Evolutionary conservation across 2,888 invertebrate species (phyloP), one percentile per base, ranked within the genome.

Genomic region (Dynastes grantii): DNA sequence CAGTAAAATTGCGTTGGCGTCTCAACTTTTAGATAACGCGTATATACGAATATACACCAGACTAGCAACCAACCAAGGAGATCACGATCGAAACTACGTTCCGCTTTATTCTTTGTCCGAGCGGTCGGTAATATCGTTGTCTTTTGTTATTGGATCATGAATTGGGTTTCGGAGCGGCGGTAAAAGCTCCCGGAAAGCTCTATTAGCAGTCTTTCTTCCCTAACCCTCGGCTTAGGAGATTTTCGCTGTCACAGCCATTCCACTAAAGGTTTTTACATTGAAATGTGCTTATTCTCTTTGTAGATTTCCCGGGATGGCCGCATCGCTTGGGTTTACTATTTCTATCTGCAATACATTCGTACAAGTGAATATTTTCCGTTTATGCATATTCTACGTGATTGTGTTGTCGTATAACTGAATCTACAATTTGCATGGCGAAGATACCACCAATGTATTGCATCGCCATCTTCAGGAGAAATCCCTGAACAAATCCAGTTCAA

Each of bases 141-240:
- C 89, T 89, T 89, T 89, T 89, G 89, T 89, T 89, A 89, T 89
- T 89, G 89, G 89, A 89, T 89, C 89, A 89, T 88, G 89, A 89
- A 89, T 89, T 88, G 88, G 89, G 88, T 89, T 89, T 88, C 88
- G 87, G 87, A 87, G 88, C 86, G 88, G 86, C 86, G 87, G 88
- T 88, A 87, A 89, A 88, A 88, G 88, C 88, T 85, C 85, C 80
- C 86, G 86, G 88, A 88, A 89, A 89, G 89, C 89, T 89, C 89
- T 89, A 89, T 89, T 89, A 89, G 89, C 88, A 88, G 88, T 89
- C 89, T 88, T 88, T 89, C 88, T 89, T 89, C 87, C 87, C 88
- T 86, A 88, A 88, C 87, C 87, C 80, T 79, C 85, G 84, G 88
- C 88, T 88, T 88, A 88, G 87, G 87, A 86, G 88, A 87, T 89